phyloP scores from a whole-genome alignment of 2,113 vertebrate genomes.

The Paradisaea rubra region DNA sequence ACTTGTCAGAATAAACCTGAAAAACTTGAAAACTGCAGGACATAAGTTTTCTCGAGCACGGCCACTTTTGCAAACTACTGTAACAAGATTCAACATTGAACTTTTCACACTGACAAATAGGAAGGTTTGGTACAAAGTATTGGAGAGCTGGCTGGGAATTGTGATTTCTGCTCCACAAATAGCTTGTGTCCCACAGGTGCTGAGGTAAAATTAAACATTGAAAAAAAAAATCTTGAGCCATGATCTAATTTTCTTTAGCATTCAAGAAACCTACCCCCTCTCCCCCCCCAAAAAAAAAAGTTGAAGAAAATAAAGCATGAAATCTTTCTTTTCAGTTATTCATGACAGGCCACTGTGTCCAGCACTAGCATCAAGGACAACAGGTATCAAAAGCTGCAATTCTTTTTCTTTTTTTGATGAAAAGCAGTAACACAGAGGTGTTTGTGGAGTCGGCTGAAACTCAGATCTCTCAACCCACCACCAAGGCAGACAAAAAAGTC shows the following conservation, averaged over 20 bases:
- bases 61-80: neutral
- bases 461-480: conserved; percentile 12
- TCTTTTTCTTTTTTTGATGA: neutral
- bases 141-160: neutral
- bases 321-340: neutral
- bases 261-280: neutral
- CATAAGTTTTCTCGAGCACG: neutral
- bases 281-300: neutral
- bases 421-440: neutral
- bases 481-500: conserved; percentile 28
- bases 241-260: neutral
- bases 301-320: neutral
- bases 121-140: neutral
- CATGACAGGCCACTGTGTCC: neutral
- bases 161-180: neutral
- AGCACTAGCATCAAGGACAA: neutral
- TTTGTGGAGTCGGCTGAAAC: neutral
- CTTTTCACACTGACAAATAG: neutral
- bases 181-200: neutral
- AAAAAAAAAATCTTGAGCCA: neutral
- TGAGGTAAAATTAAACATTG: conserved; percentile 3
- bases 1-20: neutral
- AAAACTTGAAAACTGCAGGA: neutral
- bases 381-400: neutral
- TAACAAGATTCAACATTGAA: neutral